Conservation (phyloP, 2,797 vertebrate species). For the Moxostoma hubbsi region DNA sequence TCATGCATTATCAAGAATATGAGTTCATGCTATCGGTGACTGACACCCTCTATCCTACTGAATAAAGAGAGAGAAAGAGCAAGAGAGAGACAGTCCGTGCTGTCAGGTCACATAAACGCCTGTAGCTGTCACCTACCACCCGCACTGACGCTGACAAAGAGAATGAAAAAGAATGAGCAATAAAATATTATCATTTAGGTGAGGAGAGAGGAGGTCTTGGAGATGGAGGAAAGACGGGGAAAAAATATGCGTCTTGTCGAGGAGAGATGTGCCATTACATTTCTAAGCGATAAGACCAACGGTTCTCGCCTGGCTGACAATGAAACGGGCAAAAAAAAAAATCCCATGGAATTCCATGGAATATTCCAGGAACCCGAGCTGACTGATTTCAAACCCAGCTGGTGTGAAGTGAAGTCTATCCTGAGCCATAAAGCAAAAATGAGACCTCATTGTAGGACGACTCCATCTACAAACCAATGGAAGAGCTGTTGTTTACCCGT, state of each 20-base stretch:
- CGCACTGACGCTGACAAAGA: neutral
- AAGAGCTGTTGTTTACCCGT: conserved; percentile 39
- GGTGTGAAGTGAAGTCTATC: neutral
- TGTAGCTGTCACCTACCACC: neutral
- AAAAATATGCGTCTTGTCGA: neutral
- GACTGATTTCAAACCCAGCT: neutral
- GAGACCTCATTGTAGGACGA: neutral
- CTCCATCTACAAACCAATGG: neutral
- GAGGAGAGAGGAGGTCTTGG: neutral
- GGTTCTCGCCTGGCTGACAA: no score
- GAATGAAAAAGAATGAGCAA: conserved; percentile 5
- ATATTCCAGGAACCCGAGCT: no score
- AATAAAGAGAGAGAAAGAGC: neutral
- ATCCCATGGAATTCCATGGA: no score
- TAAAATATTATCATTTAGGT: conserved; percentile 25
- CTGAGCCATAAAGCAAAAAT: conserved; percentile 19
- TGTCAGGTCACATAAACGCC: conserved; percentile 34
- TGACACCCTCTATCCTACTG: neutral
- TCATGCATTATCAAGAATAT: no score
- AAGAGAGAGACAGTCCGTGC: conserved; percentile 1
- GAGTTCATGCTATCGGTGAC: conserved; percentile 25
- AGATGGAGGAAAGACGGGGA: no score
- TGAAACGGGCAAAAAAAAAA: no score
- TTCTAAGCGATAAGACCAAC: no score
- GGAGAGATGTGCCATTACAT: no score